These are phyloP conservation scores for rabbit (Oryctolagus cuniculus) DNA, from an alignment of 2,113 vertebrate genomes.

Conservation along the genomic window DNA sequence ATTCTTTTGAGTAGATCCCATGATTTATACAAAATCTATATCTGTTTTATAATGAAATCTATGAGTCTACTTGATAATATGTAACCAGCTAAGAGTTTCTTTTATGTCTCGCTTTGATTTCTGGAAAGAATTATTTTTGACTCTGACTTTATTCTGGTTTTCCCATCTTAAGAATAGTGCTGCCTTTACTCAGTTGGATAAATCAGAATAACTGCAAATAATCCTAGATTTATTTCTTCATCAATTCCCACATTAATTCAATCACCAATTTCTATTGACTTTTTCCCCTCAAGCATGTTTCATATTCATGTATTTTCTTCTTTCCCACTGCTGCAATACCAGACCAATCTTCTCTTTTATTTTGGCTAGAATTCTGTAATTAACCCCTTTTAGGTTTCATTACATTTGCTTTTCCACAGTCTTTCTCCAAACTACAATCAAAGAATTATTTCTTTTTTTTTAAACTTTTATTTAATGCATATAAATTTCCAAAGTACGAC, in stretches of 20 bases:
- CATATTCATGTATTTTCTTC: neutral
- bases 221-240: neutral
- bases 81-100: neutral
- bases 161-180: neutral
- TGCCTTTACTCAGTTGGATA: neutral
- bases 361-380: neutral
- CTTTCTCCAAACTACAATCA: neutral
- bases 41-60: neutral
- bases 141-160: neutral
- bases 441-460: neutral
- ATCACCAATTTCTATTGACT: constrained; percentile 14
- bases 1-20: neutral
- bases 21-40: neutral
- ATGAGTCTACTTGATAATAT: neutral
- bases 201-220: constrained; percentile 19
- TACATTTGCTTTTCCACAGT: neutral
- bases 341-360: neutral
- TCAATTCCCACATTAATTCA: neutral
- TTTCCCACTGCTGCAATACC: neutral
- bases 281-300: neutral
- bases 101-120: neutral
- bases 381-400: neutral
- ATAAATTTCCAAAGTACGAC: too few relatives aligned
- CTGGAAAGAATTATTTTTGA: constrained; percentile 27
- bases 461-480: too few relatives aligned